Base-by-base conservation (phyloP, 1,140 invertebrate genomes). In the Ceratina japonica region DNA sequence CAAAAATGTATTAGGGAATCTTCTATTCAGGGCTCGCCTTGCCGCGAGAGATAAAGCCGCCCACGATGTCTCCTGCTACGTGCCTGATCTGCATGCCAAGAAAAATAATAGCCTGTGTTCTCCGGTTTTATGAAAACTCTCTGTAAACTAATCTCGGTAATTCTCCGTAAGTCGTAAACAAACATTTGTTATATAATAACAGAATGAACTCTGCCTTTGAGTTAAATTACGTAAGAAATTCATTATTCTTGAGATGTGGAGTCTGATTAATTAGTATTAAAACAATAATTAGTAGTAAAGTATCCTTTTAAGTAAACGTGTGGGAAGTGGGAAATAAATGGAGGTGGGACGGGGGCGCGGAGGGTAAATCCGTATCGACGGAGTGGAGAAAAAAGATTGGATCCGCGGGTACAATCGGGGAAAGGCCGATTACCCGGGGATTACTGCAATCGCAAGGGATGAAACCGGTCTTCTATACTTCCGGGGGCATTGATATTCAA, bases 401-500 rank as follows among this genome's bases (percentile, higher is more conserved):
- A 44, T 44, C 72, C 81, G 24, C 65, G 63, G 69, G 71, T 73
- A 82, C 82, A 84, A 85, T 86, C 84, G 87, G 37, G 5, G 37
- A 71, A 81, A 68, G 81, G 44, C 61, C 87, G 86, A 89, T 89
- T 88, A 89, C 80, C 84, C 82, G 71, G 82, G 75, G 84, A 89
- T 87, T 88, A 87, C 87, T 87, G 82, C 85, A 81, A 88, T 86
- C 86, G 85, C 74, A 69, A 84, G 75, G 61, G 83, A 44, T 44
- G 37, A 44, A 83, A 83, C 86, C 69, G 82, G 56, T 87, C 81
- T 85, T 79, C 82, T 81, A 81, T 83, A 87, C 84, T 90, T 89
- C 82, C 84, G 78, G 78, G 75, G 65, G 64, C 85, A 90, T 90
- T 90, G 89, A 90, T 89, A 89, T 90, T 90, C 87, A 89, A 90